Evolutionary conservation across 2,113 vertebrate species (phyloP).

Genomic region (Gasterosteus nipponicus): DNA sequence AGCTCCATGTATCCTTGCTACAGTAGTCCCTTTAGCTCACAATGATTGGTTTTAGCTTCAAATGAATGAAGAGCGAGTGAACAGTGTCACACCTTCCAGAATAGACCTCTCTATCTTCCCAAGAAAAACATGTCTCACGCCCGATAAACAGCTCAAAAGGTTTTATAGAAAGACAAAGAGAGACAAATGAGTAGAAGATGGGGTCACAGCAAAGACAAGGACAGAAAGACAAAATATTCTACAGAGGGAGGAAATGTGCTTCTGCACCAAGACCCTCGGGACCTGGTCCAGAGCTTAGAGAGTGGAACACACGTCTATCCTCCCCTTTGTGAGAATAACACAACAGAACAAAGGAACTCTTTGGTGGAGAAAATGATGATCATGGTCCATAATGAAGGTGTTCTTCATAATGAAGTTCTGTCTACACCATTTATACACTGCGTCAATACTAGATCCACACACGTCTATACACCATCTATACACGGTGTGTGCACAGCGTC

Average conservation of each 20-base stretch:
- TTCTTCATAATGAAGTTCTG: no score
- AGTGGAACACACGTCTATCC: not conserved
- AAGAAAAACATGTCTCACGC: not conserved
- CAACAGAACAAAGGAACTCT: not conserved
- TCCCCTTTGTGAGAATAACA: not conserved
- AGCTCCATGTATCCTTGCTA: not conserved
- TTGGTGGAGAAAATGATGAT: no score
- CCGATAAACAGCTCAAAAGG: slow-evolving; percentile 33
- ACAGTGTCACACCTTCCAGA: slow-evolving; percentile 20
- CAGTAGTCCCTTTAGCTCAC: not conserved
- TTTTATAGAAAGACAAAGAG: slow-evolving; percentile 21
- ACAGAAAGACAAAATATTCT: slow-evolving; percentile 1
- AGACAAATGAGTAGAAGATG: slow-evolving; percentile 44
- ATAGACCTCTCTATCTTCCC: slow-evolving; percentile 31
- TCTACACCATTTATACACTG: no score
- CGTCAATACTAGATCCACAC: no score
- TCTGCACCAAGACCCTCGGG: not conserved
- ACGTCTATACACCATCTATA: no score
- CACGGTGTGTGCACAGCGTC: no score
- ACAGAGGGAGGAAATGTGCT: slow-evolving; percentile 20
- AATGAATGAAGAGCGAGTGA: not conserved
- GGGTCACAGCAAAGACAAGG: slow-evolving; percentile 12
- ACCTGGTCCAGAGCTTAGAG: slow-evolving; percentile 4
- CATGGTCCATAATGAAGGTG: no score
- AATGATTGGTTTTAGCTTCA: not conserved